Conservation (phyloP, 2,113 vertebrate genomes). For the Tamias sibiricus region DNA sequence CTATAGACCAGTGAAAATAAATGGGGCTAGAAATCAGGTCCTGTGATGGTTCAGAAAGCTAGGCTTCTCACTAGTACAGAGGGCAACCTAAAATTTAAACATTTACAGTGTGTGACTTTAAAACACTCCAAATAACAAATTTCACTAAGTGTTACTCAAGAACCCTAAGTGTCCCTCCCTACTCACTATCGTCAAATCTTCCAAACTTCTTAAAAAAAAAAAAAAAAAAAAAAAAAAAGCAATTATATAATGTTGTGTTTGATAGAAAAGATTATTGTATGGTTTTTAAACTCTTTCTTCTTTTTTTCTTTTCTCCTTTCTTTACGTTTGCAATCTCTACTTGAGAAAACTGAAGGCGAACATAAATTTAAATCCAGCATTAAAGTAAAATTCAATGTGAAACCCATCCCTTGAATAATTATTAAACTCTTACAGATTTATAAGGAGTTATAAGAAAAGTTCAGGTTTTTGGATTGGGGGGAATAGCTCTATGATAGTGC, state of each 20-base stretch:
- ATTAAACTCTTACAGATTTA: background rate
- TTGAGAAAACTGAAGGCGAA: conserved; percentile 23
- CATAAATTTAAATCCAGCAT: conserved; percentile 29
- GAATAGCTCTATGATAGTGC: background rate
- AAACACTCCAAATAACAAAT: conserved; percentile 50
- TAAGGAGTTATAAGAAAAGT: background rate
- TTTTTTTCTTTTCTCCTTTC: background rate
- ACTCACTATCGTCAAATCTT: background rate
- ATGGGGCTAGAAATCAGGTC: background rate
- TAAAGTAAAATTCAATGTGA: background rate
- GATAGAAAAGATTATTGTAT: background rate
- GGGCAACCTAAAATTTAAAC: conserved; percentile 31
- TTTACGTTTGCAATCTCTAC: background rate
- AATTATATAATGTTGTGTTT: conserved; percentile 40
- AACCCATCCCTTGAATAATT: conserved; percentile 5
- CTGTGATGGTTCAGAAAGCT: background rate
- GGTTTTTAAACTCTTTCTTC: conserved; percentile 40
- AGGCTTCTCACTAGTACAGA: background rate
- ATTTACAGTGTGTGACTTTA: background rate
- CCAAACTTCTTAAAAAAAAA: background rate
- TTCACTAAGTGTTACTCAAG: conserved; percentile 1
- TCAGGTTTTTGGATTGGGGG: background rate
- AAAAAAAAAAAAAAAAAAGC: background rate
- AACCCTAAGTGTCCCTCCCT: background rate
- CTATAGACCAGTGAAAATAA: background rate